Evolutionary conservation across 2,797 vertebrate species (phyloP).

Genomic region (Coregonus ussuriensis): DNA sequence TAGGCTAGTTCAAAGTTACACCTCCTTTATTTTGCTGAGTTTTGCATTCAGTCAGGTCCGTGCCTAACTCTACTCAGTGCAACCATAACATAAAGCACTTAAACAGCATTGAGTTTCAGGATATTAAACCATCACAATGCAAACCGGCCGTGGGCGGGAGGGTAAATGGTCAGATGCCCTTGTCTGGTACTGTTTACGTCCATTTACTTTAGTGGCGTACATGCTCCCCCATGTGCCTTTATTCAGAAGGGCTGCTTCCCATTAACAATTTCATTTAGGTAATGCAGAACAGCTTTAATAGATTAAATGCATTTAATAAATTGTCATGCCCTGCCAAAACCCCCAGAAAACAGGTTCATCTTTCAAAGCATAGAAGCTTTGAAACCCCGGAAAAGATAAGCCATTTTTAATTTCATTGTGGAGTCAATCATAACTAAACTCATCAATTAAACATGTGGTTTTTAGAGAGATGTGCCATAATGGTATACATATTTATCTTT

Average conservation of each 20-base stretch:
- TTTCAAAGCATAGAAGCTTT: conserved; percentile 65
- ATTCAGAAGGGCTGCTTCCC: conserved; percentile 50
- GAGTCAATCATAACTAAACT: conserved; percentile 45
- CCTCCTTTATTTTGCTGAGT: background rate
- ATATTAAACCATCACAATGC: conserved; percentile 64
- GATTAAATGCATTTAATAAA: conserved; percentile 77
- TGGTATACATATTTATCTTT: conserved; percentile 20
- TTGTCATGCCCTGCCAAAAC: conserved; percentile 57
- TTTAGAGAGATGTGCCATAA: conserved; percentile 29
- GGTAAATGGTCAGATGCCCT: conserved; percentile 45
- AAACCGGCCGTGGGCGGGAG: conserved; percentile 34
- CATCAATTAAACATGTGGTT: conserved; percentile 56
- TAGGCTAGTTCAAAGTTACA: too few relatives aligned
- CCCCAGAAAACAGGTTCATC: conserved; percentile 61
- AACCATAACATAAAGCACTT: background rate
- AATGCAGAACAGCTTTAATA: conserved; percentile 74
- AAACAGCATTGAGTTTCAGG: conserved; percentile 32
- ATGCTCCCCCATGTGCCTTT: conserved; percentile 52
- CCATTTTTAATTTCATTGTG: conserved; percentile 56
- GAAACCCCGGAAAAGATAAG: conserved; percentile 46
- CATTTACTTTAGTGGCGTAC: conserved; percentile 52
- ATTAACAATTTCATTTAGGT: conserved; percentile 68
- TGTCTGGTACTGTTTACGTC: conserved; percentile 64
- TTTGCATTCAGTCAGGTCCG: conserved; percentile 30
- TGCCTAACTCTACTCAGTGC: conserved; percentile 41